A percentile compares a stretch with the other conserved stretches of the same genome.
These are phyloP conservation scores for Cygnus olor DNA, from an alignment of 2,797 vertebrate genomes.

Conservation along the genomic window DNA sequence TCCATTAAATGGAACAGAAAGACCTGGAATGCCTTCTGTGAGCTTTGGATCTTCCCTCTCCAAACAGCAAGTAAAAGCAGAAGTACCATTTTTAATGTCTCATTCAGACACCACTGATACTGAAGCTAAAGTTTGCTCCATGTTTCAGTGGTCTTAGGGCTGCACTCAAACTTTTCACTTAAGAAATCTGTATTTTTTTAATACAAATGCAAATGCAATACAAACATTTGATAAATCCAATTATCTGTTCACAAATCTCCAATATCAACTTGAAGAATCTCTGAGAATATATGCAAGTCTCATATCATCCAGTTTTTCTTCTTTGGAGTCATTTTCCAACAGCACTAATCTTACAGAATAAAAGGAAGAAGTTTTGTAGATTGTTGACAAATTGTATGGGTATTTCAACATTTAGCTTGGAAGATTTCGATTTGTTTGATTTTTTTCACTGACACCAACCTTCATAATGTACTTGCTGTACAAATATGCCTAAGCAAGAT, in stretches of 20 bases:
- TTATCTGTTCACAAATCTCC: background rate
- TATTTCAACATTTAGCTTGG: background rate
- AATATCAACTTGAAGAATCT: background rate
- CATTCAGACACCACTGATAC: background rate
- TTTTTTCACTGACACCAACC: background rate
- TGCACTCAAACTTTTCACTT: background rate
- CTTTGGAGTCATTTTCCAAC: background rate
- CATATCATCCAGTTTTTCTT: background rate
- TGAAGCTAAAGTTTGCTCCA: background rate
- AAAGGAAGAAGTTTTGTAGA: background rate
- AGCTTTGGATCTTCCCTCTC: background rate
- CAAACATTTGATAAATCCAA: background rate
- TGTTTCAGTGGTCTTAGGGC: background rate
- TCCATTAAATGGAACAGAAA: background rate
- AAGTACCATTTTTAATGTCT: fast-evolving
- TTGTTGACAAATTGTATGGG: background rate
- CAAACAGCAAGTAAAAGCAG: background rate
- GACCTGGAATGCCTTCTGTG: background rate
- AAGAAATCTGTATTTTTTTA: background rate
- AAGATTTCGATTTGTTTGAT: background rate
- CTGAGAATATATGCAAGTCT: background rate
- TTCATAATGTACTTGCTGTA: background rate
- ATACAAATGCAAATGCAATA: background rate
- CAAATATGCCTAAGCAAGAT: background rate
- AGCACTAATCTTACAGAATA: background rate